A percentile compares a stretch with the other conserved stretches of the same genome.
Conservation (phyloP, 92 coral and sea anemone species). For the Ricordea florida region DNA sequence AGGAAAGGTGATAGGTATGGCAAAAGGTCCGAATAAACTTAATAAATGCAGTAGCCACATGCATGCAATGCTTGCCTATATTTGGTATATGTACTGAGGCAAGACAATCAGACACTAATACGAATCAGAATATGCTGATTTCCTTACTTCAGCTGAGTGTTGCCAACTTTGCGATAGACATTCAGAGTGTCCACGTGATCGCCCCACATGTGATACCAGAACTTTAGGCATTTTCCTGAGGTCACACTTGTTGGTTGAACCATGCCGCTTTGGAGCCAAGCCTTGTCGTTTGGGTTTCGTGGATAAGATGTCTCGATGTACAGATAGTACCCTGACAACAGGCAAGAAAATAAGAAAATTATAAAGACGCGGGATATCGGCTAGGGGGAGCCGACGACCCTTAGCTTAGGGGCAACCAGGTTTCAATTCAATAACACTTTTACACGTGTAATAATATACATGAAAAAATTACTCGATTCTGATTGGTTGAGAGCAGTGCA, state of each 20-base stretch:
- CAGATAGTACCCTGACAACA: slow-evolving; percentile 79
- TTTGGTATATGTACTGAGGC: background rate
- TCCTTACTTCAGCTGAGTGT: slow-evolving; percentile 69
- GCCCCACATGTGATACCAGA: slow-evolving; percentile 99
- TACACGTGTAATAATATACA: too few relatives aligned
- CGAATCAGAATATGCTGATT: too few relatives aligned
- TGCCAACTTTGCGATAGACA: slow-evolving; percentile 77
- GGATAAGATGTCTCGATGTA: slow-evolving; percentile 95
- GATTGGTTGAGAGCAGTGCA: too few relatives aligned
- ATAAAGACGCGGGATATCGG: background rate
- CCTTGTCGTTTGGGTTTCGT: slow-evolving; percentile 70
- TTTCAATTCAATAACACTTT: too few relatives aligned
- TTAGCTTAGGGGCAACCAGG: too few relatives aligned
- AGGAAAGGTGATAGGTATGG: too few relatives aligned
- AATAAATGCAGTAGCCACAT: too few relatives aligned
- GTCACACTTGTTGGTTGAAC: slow-evolving; percentile 87
- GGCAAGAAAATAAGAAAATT: background rate
- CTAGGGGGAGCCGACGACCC: background rate
- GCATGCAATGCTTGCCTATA: too few relatives aligned
- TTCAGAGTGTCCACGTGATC: slow-evolving; percentile 87
- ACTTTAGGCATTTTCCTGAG: slow-evolving; percentile 88
- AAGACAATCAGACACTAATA: background rate
- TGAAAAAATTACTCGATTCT: too few relatives aligned
- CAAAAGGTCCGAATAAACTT: too few relatives aligned
- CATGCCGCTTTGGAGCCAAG: slow-evolving; percentile 87